A percentile compares a stretch with the other conserved stretches of the same genome.
These are phyloP conservation scores for Etheostoma cragini DNA, from an alignment of 2,113 vertebrate genomes.

Conservation along the genomic window DNA sequence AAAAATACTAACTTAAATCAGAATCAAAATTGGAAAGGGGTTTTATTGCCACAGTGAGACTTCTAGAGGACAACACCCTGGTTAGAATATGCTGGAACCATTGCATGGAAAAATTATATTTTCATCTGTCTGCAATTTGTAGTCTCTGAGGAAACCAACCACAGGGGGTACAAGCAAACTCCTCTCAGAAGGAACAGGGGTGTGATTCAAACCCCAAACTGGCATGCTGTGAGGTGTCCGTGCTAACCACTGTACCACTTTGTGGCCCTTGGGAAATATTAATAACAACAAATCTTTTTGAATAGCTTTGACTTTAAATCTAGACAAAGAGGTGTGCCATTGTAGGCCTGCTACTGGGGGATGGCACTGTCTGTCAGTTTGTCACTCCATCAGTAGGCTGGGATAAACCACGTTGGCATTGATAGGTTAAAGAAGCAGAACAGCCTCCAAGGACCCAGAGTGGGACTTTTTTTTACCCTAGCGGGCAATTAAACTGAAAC, in stretches of 20 bases:
- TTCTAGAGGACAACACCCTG: not conserved
- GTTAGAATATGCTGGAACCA: not conserved
- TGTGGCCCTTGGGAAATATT: not conserved
- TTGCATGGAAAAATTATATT: not conserved
- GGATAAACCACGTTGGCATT: not conserved
- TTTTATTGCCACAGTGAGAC: not conserved
- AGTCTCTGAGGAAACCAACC: not conserved
- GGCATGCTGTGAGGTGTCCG: not conserved
- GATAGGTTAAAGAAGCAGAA: not conserved
- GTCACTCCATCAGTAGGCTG: not conserved
- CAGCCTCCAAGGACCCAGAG: not conserved
- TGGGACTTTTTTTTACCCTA: not conserved
- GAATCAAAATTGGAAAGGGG: too few species aligned
- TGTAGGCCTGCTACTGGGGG: not conserved
- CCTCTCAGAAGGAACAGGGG: not conserved
- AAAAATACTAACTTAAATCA: not conserved
- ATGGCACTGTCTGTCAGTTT: not conserved
- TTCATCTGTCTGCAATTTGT: not conserved
- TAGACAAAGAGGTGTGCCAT: not conserved
- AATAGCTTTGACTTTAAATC: not conserved
- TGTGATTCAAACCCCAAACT: not conserved
- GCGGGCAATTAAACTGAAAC: too few species aligned
- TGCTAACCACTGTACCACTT: not conserved
- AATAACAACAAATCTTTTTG: not conserved
- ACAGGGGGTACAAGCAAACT: not conserved